phyloP scores from a whole-genome alignment of 2,113 vertebrate species.

The Macquaria australasica region DNA sequence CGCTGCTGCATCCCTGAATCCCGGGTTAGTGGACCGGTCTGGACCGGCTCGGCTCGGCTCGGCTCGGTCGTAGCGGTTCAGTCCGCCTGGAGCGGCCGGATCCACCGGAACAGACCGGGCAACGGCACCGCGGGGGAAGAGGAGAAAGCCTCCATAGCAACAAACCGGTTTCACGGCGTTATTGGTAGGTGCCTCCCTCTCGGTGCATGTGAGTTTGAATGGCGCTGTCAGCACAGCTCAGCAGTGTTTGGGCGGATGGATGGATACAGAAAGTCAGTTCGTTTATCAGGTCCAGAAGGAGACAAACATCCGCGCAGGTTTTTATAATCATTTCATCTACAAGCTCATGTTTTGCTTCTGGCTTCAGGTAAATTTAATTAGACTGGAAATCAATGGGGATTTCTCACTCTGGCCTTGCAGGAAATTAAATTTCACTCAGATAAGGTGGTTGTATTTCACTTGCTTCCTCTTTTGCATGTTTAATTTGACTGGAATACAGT shows the following conservation, averaged over 20 bases:
- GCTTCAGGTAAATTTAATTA: constrained; percentile 1
- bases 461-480: background rate
- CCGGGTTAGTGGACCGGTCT: constrained; percentile 23
- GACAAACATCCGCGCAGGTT: background rate
- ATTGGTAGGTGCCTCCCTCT: constrained; percentile 73
- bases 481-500: background rate
- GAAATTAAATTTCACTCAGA: constrained; percentile 10
- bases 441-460: background rate
- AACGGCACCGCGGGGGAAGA: constrained; percentile 14
- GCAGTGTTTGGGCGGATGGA: constrained; percentile 50
- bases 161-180: constrained; percentile 71
- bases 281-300: background rate
- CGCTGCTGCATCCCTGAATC: constrained; percentile 35
- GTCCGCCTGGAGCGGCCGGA: background rate
- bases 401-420: background rate
- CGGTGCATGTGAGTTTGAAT: constrained; percentile 7
- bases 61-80: constrained; percentile 1
- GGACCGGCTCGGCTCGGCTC: constrained; percentile 9
- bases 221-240: constrained; percentile 47
- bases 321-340: background rate
- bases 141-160: constrained; percentile 73
- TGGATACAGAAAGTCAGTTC: constrained; percentile 33
- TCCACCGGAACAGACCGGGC: constrained; percentile 20
- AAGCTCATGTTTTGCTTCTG: background rate
- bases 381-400: constrained; percentile 5